Evolutionary conservation across 2,888 invertebrate species (phyloP), one percentile per base, ranked within the genome.

Genomic region (Apodemia duryi): DNA sequence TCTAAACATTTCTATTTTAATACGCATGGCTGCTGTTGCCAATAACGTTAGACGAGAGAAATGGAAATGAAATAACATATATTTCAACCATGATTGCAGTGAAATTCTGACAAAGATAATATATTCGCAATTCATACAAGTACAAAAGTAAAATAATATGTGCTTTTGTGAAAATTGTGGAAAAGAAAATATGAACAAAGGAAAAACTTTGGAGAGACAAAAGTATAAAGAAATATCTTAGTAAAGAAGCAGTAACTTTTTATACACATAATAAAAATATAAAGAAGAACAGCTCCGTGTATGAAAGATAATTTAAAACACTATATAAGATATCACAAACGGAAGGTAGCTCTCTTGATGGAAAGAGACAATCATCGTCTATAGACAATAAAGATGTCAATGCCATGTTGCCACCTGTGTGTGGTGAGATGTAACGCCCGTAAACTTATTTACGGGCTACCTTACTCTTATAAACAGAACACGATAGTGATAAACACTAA

Each of bases 1-100:
- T 74, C 74, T 71, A 69, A 69, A 72, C 69, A 66, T 69, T 71
- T 70, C 63, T 65, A 67, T 70, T 66, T 69, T 69, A 64, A 62
- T 67, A 67, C 65, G 66, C 65, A 65, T 68, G 43, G 10, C 11
- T 65, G 65, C 65, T 66, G 54, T 64, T 70, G 65, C 65, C 11
- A 43, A 60, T 64, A 64, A 60, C 64, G 32, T 21, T 41, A 28
- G 51, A 57, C 32, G 10, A 5, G 10, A 32, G 54, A 57, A 29
- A 57, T 57, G 28, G 54, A 57, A 57, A 13, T 57, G 32, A 57
- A 57, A 57, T 29, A 54, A 54, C 54, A 29, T 11, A 52, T 11
- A 54, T 54, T 54, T 29, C 11, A 54, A 28, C 28, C 9, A 28
- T 54, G 52, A 54, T 54, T 54, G 52, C 52, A 28, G 28, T 54